Evolutionary conservation across 2,113 vertebrate genomes (phyloP).

Genomic region (Gnathonemus echidnorhynchus): DNA sequence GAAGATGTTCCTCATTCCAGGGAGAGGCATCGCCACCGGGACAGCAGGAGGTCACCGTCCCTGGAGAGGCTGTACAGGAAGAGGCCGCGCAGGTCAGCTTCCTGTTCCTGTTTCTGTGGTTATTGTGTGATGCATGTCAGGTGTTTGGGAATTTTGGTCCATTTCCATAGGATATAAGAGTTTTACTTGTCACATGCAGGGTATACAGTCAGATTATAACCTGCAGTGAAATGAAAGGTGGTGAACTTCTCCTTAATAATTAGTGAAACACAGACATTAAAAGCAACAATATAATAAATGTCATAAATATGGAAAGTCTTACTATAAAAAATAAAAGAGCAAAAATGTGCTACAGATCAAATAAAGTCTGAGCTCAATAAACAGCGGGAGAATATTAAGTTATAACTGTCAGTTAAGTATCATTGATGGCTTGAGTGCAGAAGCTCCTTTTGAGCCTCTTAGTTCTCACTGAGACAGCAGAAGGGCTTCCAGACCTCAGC

Average conservation of each 20-base stretch:
- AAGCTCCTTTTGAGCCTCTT: background rate
- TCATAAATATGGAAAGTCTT: background rate
- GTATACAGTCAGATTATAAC: background rate
- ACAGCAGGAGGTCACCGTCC: slow-evolving; percentile 73
- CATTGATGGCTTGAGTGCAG: background rate
- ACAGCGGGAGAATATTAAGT: background rate
- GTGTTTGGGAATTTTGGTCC: background rate
- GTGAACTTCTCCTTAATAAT: background rate
- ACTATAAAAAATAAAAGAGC: background rate
- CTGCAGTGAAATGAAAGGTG: background rate
- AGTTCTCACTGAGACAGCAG: background rate
- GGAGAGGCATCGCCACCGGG: slow-evolving; percentile 81
- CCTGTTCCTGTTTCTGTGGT: background rate
- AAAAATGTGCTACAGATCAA: background rate
- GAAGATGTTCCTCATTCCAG: slow-evolving; percentile 33
- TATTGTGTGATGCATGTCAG: background rate
- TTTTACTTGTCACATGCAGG: background rate
- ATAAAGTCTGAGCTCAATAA: background rate
- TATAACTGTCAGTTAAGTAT: background rate
- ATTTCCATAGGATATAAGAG: background rate
- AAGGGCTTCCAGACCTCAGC: background rate
- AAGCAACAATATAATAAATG: background rate
- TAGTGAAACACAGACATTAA: background rate
- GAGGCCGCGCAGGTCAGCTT: slow-evolving; percentile 71
- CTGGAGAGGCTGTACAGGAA: slow-evolving; percentile 79